Base-by-base conservation (phyloP, 2,113 vertebrate genomes). In the Oreochromis tanganicae region DNA sequence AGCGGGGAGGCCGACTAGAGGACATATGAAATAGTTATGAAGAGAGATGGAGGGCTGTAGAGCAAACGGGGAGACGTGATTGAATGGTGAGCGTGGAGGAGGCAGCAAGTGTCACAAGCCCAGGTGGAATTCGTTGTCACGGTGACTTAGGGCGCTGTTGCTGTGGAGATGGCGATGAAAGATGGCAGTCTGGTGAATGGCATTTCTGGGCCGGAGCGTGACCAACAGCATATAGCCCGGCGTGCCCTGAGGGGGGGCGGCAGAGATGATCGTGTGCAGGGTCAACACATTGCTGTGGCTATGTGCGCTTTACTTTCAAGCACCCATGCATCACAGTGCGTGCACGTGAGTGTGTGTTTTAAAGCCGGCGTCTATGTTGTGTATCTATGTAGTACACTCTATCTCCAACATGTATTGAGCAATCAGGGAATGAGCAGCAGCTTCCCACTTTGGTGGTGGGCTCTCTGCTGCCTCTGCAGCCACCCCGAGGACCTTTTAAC, bases 61-160 rank as follows among this genome's bases (percentile, higher is more conserved):
- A 80, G 50, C 75, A 88, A 84, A 87, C 5, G 75, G 52, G 71
- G 48, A 52, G 27, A 84, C 78, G 86, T 84, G 88, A 91, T 52
- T 90, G 71, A 90, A 90, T 84, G 82, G 78, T 66, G 66, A 85
- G 84, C 66, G 80, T 21, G 54, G 56, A 56, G 59, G 75, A 91
- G 78, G 87, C 90, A 85, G 90, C 83, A 63, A 89, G 88, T 91
- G 93, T 91, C 85, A 87, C 79, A 78, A 55, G 81, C 80, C 90
- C 94, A 93, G 94, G 93, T 95, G 90, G 91, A 91, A 93, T 91
- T 88, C 24, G 80, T 95, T 93, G 90, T 95, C 93, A 94, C 89
- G 85, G 90, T 87, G 93, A 93, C 91, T 92, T 94, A 90, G 59
- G 85, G 83, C 4, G 3, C 75, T 85, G 92, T 94, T 90, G 85